These are phyloP conservation scores for Drosophila saltans DNA, from an alignment of 1,140 invertebrate species.

Conservation along the genomic window DNA sequence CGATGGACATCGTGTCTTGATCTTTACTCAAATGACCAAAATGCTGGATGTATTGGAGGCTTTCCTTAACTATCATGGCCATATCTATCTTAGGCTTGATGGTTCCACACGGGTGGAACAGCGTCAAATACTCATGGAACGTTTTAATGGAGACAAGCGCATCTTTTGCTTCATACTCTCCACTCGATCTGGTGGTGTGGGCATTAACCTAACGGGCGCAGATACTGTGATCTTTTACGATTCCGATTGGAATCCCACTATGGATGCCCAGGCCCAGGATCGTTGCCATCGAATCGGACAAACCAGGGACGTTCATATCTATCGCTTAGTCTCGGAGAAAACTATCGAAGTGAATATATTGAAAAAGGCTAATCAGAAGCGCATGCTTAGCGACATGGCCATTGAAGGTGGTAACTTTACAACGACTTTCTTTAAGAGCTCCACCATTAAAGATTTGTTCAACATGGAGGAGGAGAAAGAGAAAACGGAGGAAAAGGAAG, in stretches of 20 bases:
- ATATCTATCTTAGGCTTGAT: conserved; percentile 98
- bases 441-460: conserved; percentile 97
- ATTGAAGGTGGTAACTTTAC: conserved; percentile 99
- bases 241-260: conserved; percentile 99
- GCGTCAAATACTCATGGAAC: conserved; percentile 97
- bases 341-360: conserved; percentile 99
- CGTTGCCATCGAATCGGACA: conserved; percentile 99
- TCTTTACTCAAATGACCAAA: conserved; percentile 99
- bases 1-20: conserved; percentile 95
- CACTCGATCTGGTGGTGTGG: conserved; percentile 98
- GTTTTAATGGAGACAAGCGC: conserved; percentile 97
- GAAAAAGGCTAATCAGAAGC: conserved; percentile 99
- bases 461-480: conserved; percentile 89
- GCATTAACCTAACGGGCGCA: conserved; percentile 99
- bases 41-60: conserved; percentile 99
- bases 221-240: conserved; percentile 99
- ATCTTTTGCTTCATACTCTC: conserved; percentile 99
- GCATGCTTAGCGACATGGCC: conserved; percentile 97
- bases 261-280: conserved; percentile 99
- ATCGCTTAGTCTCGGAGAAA: conserved; percentile 96
- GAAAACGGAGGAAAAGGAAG: conserved; percentile 84
- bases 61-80: conserved; percentile 98
- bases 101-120: conserved; percentile 98
- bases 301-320: conserved; percentile 99
- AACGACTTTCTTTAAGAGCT: conserved; percentile 97